Evolutionary conservation across 2,888 invertebrate genomes (phyloP).

Genomic region (Drosophila helvetica): DNA sequence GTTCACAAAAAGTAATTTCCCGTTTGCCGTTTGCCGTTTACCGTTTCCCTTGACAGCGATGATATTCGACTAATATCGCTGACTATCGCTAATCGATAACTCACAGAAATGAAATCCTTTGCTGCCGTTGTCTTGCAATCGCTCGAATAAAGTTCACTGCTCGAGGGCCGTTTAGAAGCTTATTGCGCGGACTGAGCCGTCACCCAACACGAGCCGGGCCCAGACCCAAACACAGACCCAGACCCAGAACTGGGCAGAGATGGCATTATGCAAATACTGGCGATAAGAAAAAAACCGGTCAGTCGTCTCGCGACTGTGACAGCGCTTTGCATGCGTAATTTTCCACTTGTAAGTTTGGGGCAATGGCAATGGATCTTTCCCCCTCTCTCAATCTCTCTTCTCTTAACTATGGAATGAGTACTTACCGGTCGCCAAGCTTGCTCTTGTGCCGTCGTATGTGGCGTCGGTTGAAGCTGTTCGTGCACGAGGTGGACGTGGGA

Average conservation of each 20-base stretch:
- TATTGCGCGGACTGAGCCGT: constrained; percentile 34
- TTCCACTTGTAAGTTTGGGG: constrained; percentile 17
- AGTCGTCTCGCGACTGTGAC: constrained; percentile 3
- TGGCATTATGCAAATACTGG: constrained; percentile 65
- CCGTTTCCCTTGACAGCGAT: neutral
- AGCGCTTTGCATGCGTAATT: constrained; percentile 37
- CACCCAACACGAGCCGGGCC: neutral
- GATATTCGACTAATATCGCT: constrained; percentile 28
- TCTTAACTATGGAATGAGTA: constrained; percentile 17
- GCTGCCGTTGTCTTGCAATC: neutral
- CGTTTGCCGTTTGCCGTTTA: constrained; percentile 5
- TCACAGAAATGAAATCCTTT: neutral
- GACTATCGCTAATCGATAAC: constrained; percentile 14
- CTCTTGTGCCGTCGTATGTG: constrained; percentile 83
- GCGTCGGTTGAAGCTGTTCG: constrained; percentile 83
- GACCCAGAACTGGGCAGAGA: constrained; percentile 22
- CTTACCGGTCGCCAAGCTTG: constrained; percentile 84
- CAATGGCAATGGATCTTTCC: neutral
- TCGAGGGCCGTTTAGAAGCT: neutral
- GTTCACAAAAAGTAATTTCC: constrained; percentile 5
- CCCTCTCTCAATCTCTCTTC: neutral
- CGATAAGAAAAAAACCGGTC: constrained; percentile 54
- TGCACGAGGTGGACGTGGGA: constrained; percentile 83
- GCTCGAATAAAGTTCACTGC: constrained; percentile 51
- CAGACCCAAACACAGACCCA: neutral